Evolutionary conservation across 2,797 vertebrate species (phyloP), one percentile per base, ranked within the genome.

Genomic region (Austrolebias charrua): DNA sequence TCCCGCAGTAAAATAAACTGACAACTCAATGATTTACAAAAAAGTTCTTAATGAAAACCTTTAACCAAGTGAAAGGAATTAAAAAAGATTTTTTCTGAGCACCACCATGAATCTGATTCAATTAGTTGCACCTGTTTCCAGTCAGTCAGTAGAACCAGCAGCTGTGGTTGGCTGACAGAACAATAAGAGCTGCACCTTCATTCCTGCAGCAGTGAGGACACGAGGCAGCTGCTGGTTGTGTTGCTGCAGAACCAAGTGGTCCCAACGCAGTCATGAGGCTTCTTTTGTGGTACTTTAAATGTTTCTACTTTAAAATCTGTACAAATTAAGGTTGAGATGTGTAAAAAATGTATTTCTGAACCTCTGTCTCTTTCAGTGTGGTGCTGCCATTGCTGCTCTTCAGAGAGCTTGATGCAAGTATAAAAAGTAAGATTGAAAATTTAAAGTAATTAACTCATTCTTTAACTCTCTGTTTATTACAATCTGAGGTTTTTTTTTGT

Each of bases 161-260:
- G 64, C 28, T 60, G 0, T 67, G 57, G 64, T 69, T 82, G 68
- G 52, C 60, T 77, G 49, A 48, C 13, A 35, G 5, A 33, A 44
- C 43, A 38, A 53, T n/a, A 45, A 63, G n/a, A 6, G 0, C 24
- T 42, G 19, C 16, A 12, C 5, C 7, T 0, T 13, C 4, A 0
- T 5, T 0, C 42, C 6, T 43, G 56, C 19, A 5, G 11, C 31
- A 31, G 31, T 0, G 28, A 49, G 33, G 46, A 49, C 46, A 5
- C 28, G 49, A 3, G 4, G 48, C 43, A 58, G 18, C n/a, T 0
- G 4, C 48, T 62, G 8, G 15, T 38, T 2, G 9, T 31, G 15
- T 2, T 28, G 11, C 47, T 18, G 13, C 52, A 52, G 55, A 19
- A 15, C 0, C 15, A 6, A 13, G 28, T 52, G 24, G 18, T 53